Base-by-base conservation (phyloP, 2,797 vertebrate genomes). In the Eupleurogrammus muticus region DNA sequence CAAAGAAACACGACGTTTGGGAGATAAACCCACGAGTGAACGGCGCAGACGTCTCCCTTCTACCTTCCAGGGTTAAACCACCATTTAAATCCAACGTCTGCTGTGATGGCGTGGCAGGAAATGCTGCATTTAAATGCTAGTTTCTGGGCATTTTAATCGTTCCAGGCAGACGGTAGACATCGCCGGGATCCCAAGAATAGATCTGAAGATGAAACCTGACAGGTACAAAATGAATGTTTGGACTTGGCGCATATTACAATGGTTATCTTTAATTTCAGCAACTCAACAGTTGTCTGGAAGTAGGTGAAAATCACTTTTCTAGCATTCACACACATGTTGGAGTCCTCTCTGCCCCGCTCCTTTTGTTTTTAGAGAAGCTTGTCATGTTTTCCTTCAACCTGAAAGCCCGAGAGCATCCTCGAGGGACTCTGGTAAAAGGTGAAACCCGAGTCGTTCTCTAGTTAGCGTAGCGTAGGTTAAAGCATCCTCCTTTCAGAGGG, bases 401-500 rank as follows among this genome's bases (percentile, higher is more conserved):
- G 84, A 89, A 86, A 82, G 75, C 60, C n/a, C 24, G 63, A 76
- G 76, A 54, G 36, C 64, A 49, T 84, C 81, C 88, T 82, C 82
- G 0, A 32, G 85, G 84, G 88, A 87, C 70, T 56, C 63, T 81
- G 66, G 85, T 85, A 86, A 89, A 89, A 89, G 88, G 82, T 80
- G 90, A 90, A 92, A 93, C 82, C 63, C 17, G 61, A 90, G 77
- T 82, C 50, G n/a, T 56, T 77, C 66, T 78, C 59, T 77, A 79
- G 84, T 85, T 84, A 85, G 87, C 61, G 81, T 80, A 74, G 83
- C 58, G 53, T 67, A 84, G 80, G 84, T 89, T 90, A 88, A 92
- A 86, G 87, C 85, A 87, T 89, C 85, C 72, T 87, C 69, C 70
- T 87, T 89, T 91, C 83, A 87, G 76, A 84, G 78, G 61, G 55